A percentile compares a stretch with the other conserved stretches of the same genome.
Evolutionary conservation across 2,888 invertebrate genomes (phyloP).

Genomic region (Drosophila mimetica): DNA sequence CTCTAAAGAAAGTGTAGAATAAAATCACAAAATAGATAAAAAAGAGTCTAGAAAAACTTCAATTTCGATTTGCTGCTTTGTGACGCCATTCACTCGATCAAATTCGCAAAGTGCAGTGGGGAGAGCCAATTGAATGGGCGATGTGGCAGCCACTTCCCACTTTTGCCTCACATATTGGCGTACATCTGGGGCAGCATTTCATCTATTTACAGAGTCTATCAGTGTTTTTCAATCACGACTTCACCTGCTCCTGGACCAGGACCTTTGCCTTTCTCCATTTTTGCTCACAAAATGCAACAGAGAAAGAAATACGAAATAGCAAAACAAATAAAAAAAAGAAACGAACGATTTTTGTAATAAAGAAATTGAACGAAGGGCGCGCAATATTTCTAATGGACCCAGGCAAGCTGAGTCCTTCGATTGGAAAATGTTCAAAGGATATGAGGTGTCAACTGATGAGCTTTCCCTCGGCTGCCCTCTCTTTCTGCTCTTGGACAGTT

Average conservation of each 20-base stretch:
- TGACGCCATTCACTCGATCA: constrained; percentile 69
- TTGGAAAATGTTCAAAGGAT: constrained; percentile 76
- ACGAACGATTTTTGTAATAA: constrained; percentile 67
- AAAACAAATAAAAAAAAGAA: constrained; percentile 29
- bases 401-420: constrained; percentile 49
- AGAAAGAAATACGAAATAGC: constrained; percentile 39
- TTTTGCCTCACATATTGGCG: constrained; percentile 7
- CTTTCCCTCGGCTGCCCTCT: constrained; percentile 2
- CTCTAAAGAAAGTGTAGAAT: neutral
- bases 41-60: constrained; percentile 28
- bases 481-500: constrained; percentile 14
- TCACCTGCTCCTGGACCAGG: constrained; percentile 54
- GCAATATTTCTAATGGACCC: constrained; percentile 74
- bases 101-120: constrained; percentile 72
- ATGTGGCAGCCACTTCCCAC: constrained; percentile 24
- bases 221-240: constrained; percentile 63
- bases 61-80: constrained; percentile 63
- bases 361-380: constrained; percentile 66
- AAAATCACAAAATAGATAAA: neutral
- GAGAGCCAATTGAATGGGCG: constrained; percentile 65
- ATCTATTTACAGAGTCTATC: constrained; percentile 73
- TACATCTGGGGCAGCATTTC: constrained; percentile 60
- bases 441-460: constrained; percentile 72
- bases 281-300: constrained; percentile 56
- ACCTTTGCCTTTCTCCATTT: neutral